Base-by-base conservation (phyloP, 2,113 vertebrate species). In the Ornithorhynchus anatinus region DNA sequence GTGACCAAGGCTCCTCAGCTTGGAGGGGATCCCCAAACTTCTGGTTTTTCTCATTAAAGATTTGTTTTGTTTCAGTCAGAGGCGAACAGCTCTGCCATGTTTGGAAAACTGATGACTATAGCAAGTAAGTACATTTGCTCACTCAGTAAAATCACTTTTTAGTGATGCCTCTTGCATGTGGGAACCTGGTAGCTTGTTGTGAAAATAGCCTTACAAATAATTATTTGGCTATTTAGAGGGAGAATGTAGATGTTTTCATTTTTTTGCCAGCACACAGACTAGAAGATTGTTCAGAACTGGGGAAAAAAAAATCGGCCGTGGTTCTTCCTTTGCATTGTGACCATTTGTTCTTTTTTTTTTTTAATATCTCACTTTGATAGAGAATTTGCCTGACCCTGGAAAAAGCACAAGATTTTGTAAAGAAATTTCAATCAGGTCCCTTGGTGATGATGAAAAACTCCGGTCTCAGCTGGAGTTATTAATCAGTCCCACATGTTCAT, bases 401-500 rank as follows among this genome's bases (percentile, higher is more conserved):
- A 99, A 99, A 99, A 90, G 97, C 98, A 73, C 98, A 99, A 90
- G 97, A 99, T 92, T 99, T 99, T 91, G 97, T 99, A 93, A 99
- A 99, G 89, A 99, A 95, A 83, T 99, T 99, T 99, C 85, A 99
- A 99, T 77, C 98, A 99, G 80, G 97, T 97, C 86, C 86, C 94
- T 99, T 11, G 96, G 96, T 48, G 98, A 99, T 29, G 98, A 99
- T 73, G 98, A 99, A 89, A 99, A 99, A 81, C 94, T 99, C 35
- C 80, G 96, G 50, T 90, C 93, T 66, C 97, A 98, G 50, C 92
- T 99, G 71, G 97, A 99, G 29, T 89, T 95, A 59, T 91, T 99
- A 69, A 99, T 99, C 86, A 99, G 97, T 59, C 97, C 97, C 2
- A 96, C 98, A 0, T 99, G 98, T 89, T 99, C 97, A 20, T 99